Percentiles rank a stretch among this genome's conserved stretches.
Conservation (phyloP, 2,113 vertebrate genomes). For the Ptyas mucosa region DNA sequence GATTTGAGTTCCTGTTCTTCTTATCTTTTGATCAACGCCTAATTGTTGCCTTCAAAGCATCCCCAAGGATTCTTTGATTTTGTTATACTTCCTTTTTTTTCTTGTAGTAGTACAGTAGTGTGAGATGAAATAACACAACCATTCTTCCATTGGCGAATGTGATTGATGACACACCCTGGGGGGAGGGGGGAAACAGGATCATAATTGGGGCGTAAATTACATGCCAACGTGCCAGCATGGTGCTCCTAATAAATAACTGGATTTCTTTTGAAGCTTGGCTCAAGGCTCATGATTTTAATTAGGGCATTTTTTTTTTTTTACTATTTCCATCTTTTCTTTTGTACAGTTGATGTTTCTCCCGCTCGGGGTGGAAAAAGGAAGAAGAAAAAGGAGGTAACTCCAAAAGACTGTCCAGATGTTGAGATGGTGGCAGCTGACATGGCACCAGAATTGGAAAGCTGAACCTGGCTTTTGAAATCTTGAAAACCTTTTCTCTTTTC, state of each 20-base stretch:
- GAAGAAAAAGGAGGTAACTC: conserved; percentile 9
- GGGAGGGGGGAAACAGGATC: too few species aligned
- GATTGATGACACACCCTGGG: too few species aligned
- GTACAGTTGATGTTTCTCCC: conserved; percentile 47
- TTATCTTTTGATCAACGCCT: not conserved
- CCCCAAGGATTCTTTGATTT: not conserved
- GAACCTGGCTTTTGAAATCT: not conserved
- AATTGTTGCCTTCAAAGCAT: not conserved
- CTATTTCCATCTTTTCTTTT: not conserved
- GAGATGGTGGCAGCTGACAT: conserved; percentile 54
- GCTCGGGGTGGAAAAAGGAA: conserved; percentile 22
- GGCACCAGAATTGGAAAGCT: not conserved
- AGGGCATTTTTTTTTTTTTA: not conserved
- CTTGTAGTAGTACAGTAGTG: too few species aligned
- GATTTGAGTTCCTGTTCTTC: not conserved
- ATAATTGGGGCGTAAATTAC: too few species aligned
- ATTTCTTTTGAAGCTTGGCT: too few species aligned
- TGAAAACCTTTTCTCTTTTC: not conserved
- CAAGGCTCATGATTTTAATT: too few species aligned
- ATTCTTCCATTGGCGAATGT: too few species aligned
- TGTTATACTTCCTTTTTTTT: too few species aligned
- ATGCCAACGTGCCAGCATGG: too few species aligned
- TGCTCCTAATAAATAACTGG: too few species aligned
- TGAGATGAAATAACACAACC: too few species aligned
- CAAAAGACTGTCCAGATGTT: conserved; percentile 37